Evolutionary conservation across 1,140 invertebrate genomes (phyloP).

Genomic region (Pygmarrhopalites habei): DNA sequence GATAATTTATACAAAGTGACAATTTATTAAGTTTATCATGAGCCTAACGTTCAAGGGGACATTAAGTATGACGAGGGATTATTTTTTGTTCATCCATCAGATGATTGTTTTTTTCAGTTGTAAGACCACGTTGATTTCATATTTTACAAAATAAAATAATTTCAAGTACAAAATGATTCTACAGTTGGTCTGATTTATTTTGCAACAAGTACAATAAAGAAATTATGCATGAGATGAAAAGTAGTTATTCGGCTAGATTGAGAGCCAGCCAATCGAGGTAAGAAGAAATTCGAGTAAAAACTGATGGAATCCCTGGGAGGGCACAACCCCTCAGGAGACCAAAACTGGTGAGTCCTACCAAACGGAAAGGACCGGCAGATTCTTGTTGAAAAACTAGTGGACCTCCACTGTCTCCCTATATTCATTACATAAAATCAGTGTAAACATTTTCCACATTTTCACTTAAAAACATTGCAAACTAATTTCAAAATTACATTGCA

Average conservation of each 20-base stretch:
- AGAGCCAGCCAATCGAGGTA: conserved; percentile 31
- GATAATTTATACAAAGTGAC: too few species aligned
- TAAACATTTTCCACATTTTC: background rate
- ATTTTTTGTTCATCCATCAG: too few species aligned
- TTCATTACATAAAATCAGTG: background rate
- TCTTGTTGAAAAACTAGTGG: conserved; percentile 23
- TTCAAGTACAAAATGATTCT: too few species aligned
- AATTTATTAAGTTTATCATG: too few species aligned
- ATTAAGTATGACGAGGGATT: too few species aligned
- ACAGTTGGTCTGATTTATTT: too few species aligned
- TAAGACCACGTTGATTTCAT: too few species aligned
- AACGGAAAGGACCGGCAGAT: conserved; percentile 11
- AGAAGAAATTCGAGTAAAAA: conserved; percentile 28
- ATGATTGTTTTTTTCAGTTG: too few species aligned
- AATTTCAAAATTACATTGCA: conserved; percentile 25
- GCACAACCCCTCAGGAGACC: conserved; percentile 30
- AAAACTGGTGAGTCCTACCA: conserved; percentile 34
- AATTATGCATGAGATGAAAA: too few species aligned
- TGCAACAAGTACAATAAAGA: too few species aligned
- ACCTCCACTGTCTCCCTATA: conserved; percentile 29
- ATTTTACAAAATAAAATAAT: too few species aligned
- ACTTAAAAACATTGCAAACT: background rate
- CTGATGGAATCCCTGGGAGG: conserved; percentile 22
- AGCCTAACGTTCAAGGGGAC: too few species aligned
- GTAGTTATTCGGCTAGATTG: conserved; percentile 23